Base-by-base conservation (phyloP, 2,888 invertebrate genomes). In the Tubulanus polymorphus region DNA sequence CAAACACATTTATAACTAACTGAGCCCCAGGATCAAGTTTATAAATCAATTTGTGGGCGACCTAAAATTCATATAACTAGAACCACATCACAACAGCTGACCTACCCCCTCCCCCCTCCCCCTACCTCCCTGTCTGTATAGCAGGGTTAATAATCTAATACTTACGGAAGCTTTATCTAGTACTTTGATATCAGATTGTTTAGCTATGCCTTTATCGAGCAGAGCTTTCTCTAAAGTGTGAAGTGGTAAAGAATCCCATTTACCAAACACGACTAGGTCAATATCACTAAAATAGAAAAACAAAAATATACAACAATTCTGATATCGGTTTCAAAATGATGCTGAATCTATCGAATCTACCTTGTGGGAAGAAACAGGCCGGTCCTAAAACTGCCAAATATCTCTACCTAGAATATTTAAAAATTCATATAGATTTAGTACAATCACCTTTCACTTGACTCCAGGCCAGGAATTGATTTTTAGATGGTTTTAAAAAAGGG, bases 341-440 rank as follows among this genome's bases (percentile, higher is more conserved):
- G 20, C 41, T n/a, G 10, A n/a, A 2, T 25, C 26, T 20, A 20
- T 47, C n/a, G 26, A 26, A 66, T 62, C 63, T 76, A 86, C 86
- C 94, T 94, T 73, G 96, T 96, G 64, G 97, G 97, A 78, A 99
- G 85, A 83, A 96, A 99, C 64, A 99, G 87, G 54, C 94, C 94
- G 62, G 97, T 97, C 69, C 93, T 87, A 83, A 95, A 96, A 74
- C 95, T 95, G 72, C 97, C 97, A 84, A 97, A 99, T 72, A 96
- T 90, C 83, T 96, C 93, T 64, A 97, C 94, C 79, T 90, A 67
- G 20, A 66, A 66, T 35, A 35, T 3, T 25, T 51, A 59, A 50
- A 30, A 54, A 52, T n/a, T 51, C 8, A n/a, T n/a, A n/a, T n/a
- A n/a, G n/a, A n/a, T n/a, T n/a, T n/a, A n/a, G n/a, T n/a, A n/a